Evolutionary conservation across 2,797 vertebrate genomes (phyloP), one percentile per base, ranked within the genome.

Genomic region (Micromesistius poutassou): DNA sequence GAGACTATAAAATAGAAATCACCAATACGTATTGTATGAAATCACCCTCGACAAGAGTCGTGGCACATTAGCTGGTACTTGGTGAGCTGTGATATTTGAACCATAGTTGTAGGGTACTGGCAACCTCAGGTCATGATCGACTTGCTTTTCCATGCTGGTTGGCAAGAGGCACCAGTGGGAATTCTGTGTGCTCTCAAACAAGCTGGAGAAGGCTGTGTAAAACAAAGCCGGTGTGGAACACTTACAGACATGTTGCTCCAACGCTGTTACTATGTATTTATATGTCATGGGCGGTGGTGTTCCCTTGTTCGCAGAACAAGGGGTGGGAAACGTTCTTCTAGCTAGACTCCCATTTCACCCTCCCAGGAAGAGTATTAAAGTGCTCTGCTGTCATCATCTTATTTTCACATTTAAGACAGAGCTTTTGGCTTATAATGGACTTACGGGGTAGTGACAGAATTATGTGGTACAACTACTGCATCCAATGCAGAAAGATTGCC

Each of bases 1-100:
- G 70, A 83, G 82, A 84, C 78, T 84, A 85, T 89, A 87, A 89
- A 89, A 87, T 76, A 75, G 30, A 74, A 84, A 77, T 82, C 78
- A 80, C 78, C 82, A 84, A 81, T 78, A 38, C 72, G 78, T 68
- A 80, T 75, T 76, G 40, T 31, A 77, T 85, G 84, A 88, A 84
- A 90, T 86, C 76, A 79, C 81, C 78, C 83, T 79, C 70, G 80
- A 91, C 84, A 90, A 76, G 83, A 19, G 78, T 62, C 66, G 87
- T 89, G 90, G 82, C 87, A 86, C 76, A 82, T 88, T 79, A 30
- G 8, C 80, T 89, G 87, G 83, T 85, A 86, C 80, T 80, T 82
- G 84, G 77, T 35, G 78, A 89, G 84, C 83, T 85, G 81, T 81
- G 84, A 92, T 89, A 86, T 89, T 87, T 86, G 86, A 91, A 90